A percentile compares a stretch with the other conserved stretches of the same genome.
Conservation (phyloP, 2,888 invertebrate species). For the Netelia fuscicornis region DNA sequence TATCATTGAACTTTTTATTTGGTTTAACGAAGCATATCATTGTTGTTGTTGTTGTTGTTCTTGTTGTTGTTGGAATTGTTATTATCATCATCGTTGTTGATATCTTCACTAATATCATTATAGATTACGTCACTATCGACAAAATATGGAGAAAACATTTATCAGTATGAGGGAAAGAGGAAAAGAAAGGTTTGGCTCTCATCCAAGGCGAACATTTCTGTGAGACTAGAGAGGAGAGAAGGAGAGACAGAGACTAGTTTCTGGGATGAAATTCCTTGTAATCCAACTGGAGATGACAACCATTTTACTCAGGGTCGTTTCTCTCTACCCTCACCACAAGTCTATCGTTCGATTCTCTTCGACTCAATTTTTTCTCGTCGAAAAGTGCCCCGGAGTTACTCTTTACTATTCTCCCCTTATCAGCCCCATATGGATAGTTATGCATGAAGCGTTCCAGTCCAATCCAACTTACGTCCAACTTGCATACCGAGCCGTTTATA, state of each 20-base stretch:
- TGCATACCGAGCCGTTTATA: too few relatives aligned
- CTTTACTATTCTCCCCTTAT: constrained; percentile 6
- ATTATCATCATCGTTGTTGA: too few relatives aligned
- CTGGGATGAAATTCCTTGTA: constrained; percentile 71
- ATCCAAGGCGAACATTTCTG: constrained; percentile 66
- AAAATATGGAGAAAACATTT: too few relatives aligned
- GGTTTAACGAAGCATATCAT: too few relatives aligned
- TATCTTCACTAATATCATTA: too few relatives aligned
- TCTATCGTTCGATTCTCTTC: constrained; percentile 68
- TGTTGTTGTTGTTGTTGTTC: too few relatives aligned
- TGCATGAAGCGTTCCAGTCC: not conserved
- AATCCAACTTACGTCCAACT: constrained; percentile 14
- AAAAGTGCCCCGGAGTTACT: constrained; percentile 68
- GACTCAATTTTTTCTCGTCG: constrained; percentile 75
- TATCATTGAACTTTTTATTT: too few relatives aligned
- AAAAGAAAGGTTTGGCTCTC: constrained; percentile 57
- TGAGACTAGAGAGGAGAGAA: constrained; percentile 60
- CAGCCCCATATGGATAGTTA: not conserved
- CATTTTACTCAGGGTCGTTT: constrained; percentile 79
- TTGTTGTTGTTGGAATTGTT: too few relatives aligned
- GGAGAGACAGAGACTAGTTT: constrained; percentile 23
- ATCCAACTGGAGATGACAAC: constrained; percentile 75
- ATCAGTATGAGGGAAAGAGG: constrained; percentile 7
- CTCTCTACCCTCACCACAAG: constrained; percentile 37
- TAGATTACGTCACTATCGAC: too few relatives aligned